A percentile compares a stretch with the other conserved stretches of the same genome.
These are phyloP conservation scores for Gavialis gangeticus DNA, from an alignment of 2,113 vertebrate species.

Conservation along the genomic window DNA sequence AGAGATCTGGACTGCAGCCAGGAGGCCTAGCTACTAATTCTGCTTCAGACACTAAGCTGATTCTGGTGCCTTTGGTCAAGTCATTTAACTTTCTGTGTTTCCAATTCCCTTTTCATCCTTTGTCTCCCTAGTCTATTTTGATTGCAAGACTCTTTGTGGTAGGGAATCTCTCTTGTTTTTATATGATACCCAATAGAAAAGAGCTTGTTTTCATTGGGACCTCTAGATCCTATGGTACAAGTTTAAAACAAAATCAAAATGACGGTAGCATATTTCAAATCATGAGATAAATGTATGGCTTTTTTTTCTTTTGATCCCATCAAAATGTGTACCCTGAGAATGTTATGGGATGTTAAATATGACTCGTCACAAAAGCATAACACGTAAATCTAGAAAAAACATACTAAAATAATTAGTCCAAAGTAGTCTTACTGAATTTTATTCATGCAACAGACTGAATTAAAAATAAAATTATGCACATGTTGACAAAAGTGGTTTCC, in stretches of 20 bases:
- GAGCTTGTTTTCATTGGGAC: not conserved
- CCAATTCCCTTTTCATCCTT: not conserved
- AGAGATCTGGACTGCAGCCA: not conserved
- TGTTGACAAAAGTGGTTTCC: not conserved
- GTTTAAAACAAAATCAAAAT: not conserved
- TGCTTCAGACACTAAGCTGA: not conserved
- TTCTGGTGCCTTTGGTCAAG: not conserved
- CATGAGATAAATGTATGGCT: not conserved
- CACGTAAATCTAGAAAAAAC: not conserved
- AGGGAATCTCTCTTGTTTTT: slow-evolving; percentile 6
- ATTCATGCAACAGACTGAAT: not conserved
- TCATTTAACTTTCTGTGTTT: not conserved
- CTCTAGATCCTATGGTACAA: not conserved
- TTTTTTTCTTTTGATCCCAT: not conserved
- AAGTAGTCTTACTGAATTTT: not conserved
- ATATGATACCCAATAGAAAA: not conserved
- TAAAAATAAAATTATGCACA: not conserved
- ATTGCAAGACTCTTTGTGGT: not conserved
- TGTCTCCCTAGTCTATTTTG: slow-evolving; percentile 1
- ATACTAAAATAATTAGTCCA: not conserved
- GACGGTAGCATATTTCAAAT: not conserved
- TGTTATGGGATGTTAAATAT: not conserved
- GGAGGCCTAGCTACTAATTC: slow-evolving; percentile 16
- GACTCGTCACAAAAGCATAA: not conserved
- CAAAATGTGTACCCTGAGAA: not conserved